Percentiles rank a stretch among this genome's conserved stretches.
These are phyloP conservation scores for Acromyrmex echinatior DNA, from an alignment of 1,140 invertebrate species.

Conservation along the genomic window DNA sequence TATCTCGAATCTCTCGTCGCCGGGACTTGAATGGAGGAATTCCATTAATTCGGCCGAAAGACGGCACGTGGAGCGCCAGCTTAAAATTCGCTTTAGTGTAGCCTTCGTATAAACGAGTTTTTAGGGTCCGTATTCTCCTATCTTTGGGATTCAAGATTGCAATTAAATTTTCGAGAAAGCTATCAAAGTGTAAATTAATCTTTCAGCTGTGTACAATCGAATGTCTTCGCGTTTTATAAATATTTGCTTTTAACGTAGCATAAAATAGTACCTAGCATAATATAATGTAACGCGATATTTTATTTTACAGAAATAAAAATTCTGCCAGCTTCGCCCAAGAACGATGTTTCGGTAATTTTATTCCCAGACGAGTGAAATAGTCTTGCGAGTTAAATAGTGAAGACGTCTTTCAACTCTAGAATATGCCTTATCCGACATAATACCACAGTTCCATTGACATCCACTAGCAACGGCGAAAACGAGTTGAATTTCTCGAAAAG, in stretches of 20 bases:
- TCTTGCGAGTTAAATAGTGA: not conserved
- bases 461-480: conserved; percentile 34
- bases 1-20: conserved; percentile 64
- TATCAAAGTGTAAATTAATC: not conserved
- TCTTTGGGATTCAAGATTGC: not conserved
- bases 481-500: conserved; percentile 50
- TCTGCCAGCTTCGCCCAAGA: not conserved
- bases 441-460: conserved; percentile 33
- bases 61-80: conserved; percentile 7
- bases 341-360: conserved; percentile 8
- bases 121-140: not conserved
- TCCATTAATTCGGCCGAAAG: conserved; percentile 67
- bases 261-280: not conserved
- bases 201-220: not conserved
- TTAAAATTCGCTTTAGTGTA: conserved; percentile 41
- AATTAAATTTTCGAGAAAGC: not conserved
- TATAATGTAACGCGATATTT: not conserved
- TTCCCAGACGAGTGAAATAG: not conserved
- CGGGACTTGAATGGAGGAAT: conserved; percentile 41
- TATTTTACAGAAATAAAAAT: not conserved
- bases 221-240: not conserved
- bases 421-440: conserved; percentile 40
- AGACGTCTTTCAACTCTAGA: conserved; percentile 7
- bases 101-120: not conserved
- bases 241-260: not conserved